These are phyloP conservation scores for Cheiracanthium punctorium DNA, from an alignment of 2,888 invertebrate genomes.

Conservation along the genomic window DNA sequence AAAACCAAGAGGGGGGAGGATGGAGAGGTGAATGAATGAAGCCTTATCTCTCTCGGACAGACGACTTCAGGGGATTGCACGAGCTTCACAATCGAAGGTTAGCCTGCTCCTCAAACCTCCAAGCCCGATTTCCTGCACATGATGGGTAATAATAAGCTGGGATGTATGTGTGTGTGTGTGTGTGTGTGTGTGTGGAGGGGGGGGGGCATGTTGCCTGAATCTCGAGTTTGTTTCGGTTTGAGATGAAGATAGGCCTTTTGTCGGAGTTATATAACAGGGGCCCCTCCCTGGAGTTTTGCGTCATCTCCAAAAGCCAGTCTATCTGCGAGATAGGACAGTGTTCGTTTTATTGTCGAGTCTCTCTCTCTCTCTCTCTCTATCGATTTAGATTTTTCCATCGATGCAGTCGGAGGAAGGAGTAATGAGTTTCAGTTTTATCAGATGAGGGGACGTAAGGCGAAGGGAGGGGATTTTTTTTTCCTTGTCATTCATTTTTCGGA, in stretches of 20 bases:
- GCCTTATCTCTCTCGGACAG: slow-evolving; percentile 66
- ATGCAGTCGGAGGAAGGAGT: neutral
- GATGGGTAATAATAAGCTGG: slow-evolving; percentile 62
- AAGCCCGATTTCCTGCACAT: slow-evolving; percentile 54
- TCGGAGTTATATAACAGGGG: slow-evolving; percentile 30
- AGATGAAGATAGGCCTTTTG: slow-evolving; percentile 61
- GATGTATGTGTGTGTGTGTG: too few species aligned
- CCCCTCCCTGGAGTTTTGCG: slow-evolving; percentile 42
- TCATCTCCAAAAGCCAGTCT: slow-evolving; percentile 24
- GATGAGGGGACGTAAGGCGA: too few species aligned
- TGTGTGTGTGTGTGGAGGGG: slow-evolving; percentile 2
- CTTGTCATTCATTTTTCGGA: neutral
- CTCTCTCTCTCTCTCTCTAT: too few species aligned
- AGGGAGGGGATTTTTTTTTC: neutral
- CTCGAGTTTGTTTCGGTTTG: slow-evolving; percentile 54
- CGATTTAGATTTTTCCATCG: slow-evolving; percentile 59
- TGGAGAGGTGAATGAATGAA: slow-evolving; percentile 36
- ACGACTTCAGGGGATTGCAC: slow-evolving; percentile 61
- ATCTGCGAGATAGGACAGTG: slow-evolving; percentile 4
- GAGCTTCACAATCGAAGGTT: slow-evolving; percentile 55
- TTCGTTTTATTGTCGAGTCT: slow-evolving; percentile 38
- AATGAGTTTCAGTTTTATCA: slow-evolving; percentile 62
- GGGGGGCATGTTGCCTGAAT: slow-evolving; percentile 5
- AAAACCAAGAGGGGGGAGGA: neutral
- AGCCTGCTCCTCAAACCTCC: slow-evolving; percentile 50